Percentiles rank a stretch among this genome's conserved stretches.
Conservation (phyloP, 1,140 invertebrate species). For the Cyphomyrmex costatus region DNA sequence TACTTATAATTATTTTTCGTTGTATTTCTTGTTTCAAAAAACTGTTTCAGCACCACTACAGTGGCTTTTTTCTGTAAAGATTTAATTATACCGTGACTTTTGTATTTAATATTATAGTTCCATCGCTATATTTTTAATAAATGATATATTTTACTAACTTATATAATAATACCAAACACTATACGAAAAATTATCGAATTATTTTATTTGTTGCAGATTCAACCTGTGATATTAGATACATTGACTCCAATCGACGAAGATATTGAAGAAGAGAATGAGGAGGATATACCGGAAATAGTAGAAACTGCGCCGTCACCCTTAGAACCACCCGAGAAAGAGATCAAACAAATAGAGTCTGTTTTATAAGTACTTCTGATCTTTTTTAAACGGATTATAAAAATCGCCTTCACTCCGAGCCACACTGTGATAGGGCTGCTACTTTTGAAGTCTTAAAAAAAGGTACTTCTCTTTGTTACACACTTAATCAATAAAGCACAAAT, state of each 20-base stretch:
- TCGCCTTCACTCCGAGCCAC: constrained; percentile 83
- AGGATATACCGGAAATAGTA: constrained; percentile 90
- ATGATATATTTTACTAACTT: neutral
- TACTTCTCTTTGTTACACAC: constrained; percentile 81
- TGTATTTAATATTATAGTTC: neutral
- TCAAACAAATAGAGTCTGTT: constrained; percentile 90
- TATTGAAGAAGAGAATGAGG: constrained; percentile 92
- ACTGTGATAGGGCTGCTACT: constrained; percentile 83
- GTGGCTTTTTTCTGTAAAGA: no score
- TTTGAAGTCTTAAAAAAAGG: constrained; percentile 74
- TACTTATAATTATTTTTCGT: no score
- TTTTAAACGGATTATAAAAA: constrained; percentile 70
- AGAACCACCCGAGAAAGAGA: constrained; percentile 87
- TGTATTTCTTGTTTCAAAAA: no score
- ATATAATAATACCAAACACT: neutral
- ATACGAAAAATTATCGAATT: neutral
- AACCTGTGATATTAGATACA: constrained; percentile 89
- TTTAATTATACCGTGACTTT: neutral
- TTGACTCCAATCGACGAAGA: constrained; percentile 94
- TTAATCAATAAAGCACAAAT: constrained; percentile 84
- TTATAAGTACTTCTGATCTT: constrained; percentile 85
- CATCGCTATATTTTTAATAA: neutral
- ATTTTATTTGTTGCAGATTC: constrained; percentile 81
- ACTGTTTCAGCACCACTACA: no score
- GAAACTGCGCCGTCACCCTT: constrained; percentile 89